Evolutionary conservation across 2,797 vertebrate species (phyloP).

Genomic region (Sebastes minor): DNA sequence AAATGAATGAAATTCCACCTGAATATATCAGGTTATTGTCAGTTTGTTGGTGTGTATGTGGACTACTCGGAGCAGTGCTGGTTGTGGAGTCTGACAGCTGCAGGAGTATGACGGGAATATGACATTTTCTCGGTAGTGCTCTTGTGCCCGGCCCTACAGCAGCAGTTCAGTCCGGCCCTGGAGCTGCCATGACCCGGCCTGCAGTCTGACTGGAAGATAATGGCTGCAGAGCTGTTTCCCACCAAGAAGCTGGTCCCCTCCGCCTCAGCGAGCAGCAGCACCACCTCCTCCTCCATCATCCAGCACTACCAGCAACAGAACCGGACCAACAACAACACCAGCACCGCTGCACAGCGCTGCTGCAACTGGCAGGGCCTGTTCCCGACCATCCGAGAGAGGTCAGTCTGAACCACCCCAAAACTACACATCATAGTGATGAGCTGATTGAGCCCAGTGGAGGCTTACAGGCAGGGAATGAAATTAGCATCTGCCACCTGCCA

Average conservation of each 20-base stretch:
- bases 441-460: not conserved
- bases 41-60: too few relatives aligned
- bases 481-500: too few relatives aligned
- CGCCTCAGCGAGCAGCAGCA: constrained; percentile 69
- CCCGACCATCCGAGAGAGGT: constrained; percentile 95
- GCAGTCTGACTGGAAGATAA: constrained; percentile 87
- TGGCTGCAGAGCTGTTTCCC: constrained; percentile 95
- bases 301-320: constrained; percentile 93
- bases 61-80: too few relatives aligned
- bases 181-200: constrained; percentile 89
- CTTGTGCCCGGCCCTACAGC: not conserved
- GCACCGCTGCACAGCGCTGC: constrained; percentile 77
- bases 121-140: not conserved
- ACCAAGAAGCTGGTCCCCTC: constrained; percentile 84
- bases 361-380: constrained; percentile 96
- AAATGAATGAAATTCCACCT: too few relatives aligned
- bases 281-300: constrained; percentile 59
- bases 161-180: not conserved
- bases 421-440: not conserved
- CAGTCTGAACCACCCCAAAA: not conserved
- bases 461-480: too few relatives aligned
- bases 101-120: too few relatives aligned
- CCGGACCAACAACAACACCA: constrained; percentile 62
- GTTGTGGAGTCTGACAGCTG: too few relatives aligned
- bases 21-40: too few relatives aligned